These are phyloP conservation scores for Carterocephalus palaemon DNA, from an alignment of 2,888 invertebrate species.

Conservation along the genomic window DNA sequence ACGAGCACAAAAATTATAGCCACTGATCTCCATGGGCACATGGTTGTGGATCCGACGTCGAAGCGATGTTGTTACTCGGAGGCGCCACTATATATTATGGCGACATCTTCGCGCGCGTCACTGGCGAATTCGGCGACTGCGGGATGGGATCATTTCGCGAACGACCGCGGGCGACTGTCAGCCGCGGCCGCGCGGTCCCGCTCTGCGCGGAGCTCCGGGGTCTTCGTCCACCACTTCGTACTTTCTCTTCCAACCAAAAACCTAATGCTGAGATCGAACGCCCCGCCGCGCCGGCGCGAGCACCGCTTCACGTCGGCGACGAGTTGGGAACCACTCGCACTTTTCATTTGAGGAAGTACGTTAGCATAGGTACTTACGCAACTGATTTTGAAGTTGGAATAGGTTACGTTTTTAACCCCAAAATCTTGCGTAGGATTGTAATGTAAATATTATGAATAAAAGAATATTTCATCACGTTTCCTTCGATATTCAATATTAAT, in stretches of 20 bases:
- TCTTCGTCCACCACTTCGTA: constrained; percentile 68
- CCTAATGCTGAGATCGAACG: constrained; percentile 36
- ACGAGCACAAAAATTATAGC: constrained; percentile 62
- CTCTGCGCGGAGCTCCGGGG: constrained; percentile 51
- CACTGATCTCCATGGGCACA: constrained; percentile 74
- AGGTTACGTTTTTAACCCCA: no score
- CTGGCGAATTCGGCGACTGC: constrained; percentile 59
- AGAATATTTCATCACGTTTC: no score
- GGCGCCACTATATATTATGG: constrained; percentile 65
- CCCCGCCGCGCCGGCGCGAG: constrained; percentile 37
- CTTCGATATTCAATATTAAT: no score
- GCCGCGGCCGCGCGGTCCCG: constrained; percentile 70
- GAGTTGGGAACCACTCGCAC: constrained; percentile 2
- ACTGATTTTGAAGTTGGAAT: no score
- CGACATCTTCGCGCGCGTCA: constrained; percentile 67
- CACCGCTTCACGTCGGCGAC: constrained; percentile 5
- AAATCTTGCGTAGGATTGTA: no score
- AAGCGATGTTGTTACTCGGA: constrained; percentile 37
- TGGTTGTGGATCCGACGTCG: constrained; percentile 52
- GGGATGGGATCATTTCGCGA: constrained; percentile 72
- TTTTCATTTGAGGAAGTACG: not conserved
- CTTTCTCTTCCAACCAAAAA: constrained; percentile 71
- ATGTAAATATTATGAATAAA: no score
- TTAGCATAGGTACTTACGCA: no score
- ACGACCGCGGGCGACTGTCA: constrained; percentile 66